phyloP scores from a whole-genome alignment of 2,888 invertebrate species.

The Gymnocheta viridis region DNA sequence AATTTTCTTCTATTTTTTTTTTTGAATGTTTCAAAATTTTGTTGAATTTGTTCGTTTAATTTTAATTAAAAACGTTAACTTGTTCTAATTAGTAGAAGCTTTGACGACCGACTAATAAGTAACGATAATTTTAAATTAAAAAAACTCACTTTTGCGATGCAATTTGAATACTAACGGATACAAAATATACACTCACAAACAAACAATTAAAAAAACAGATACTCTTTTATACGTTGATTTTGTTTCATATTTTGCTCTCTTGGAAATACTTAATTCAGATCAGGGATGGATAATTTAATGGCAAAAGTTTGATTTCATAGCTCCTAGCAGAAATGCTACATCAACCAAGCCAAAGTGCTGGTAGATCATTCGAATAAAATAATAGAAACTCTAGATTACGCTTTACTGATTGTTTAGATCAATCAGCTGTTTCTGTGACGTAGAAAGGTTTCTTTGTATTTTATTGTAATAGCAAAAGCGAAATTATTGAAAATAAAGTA shows the following conservation, averaged over 20 bases:
- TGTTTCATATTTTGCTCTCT: slow-evolving; percentile 28
- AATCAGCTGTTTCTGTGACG: too few relatives aligned
- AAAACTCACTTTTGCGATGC: slow-evolving; percentile 53
- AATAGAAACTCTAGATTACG: too few relatives aligned
- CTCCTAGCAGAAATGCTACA: too few relatives aligned
- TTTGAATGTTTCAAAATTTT: not conserved
- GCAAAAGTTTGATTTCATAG: too few relatives aligned
- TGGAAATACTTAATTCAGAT: not conserved
- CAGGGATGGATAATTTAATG: not conserved
- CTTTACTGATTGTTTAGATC: too few relatives aligned
- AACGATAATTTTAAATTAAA: slow-evolving; percentile 48
- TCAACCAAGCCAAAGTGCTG: too few relatives aligned
- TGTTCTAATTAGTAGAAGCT: slow-evolving; percentile 77
- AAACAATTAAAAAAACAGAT: not conserved
- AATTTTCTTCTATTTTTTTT: not conserved
- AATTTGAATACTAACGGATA: slow-evolving; percentile 58
- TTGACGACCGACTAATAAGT: slow-evolving; percentile 74
- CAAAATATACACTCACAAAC: not conserved
- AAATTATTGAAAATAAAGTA: too few relatives aligned
- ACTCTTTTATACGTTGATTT: slow-evolving; percentile 10
- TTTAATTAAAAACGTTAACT: slow-evolving; percentile 34
- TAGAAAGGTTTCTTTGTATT: too few relatives aligned
- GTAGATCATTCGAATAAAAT: too few relatives aligned
- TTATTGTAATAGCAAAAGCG: too few relatives aligned
- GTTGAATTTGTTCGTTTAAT: not conserved